phyloP scores from a whole-genome alignment of 2,888 invertebrate genomes.

The Entomobrya multifasciata region DNA sequence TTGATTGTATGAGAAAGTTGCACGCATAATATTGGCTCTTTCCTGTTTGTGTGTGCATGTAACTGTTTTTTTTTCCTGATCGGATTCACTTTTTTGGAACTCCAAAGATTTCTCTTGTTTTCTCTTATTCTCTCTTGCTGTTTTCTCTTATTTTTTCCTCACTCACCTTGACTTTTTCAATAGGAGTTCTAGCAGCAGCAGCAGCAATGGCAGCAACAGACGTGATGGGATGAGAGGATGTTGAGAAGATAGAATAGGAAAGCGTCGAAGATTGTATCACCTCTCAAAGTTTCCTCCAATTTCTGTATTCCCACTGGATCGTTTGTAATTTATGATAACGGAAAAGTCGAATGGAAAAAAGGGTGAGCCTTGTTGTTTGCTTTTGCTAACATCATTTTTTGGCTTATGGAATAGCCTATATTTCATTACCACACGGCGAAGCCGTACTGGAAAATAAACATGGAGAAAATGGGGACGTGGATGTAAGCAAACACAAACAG shows the following conservation, averaged over 20 bases:
- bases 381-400: not conserved
- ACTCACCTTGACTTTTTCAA: not conserved
- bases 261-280: conserved; percentile 12
- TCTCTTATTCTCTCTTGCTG: too few species aligned
- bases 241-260: too few species aligned
- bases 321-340: conserved; percentile 59
- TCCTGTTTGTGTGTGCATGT: too few species aligned
- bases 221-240: too few species aligned
- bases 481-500: not conserved
- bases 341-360: conserved; percentile 26
- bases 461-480: not conserved
- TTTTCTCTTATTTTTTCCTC: too few species aligned
- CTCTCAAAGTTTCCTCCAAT: not conserved
- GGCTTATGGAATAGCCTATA: not conserved
- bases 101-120: too few species aligned
- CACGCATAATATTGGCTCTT: too few species aligned
- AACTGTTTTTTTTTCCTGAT: too few species aligned
- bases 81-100: too few species aligned
- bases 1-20: too few species aligned
- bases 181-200: not conserved
- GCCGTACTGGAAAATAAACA: not conserved
- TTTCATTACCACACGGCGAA: not conserved
- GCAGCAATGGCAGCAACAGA: too few species aligned
- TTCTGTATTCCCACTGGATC: conserved; percentile 44
- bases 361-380: not conserved